Percentiles rank a stretch among this genome's conserved stretches.
Conservation (phyloP, 1,140 invertebrate genomes). For the Callitettix versicolor region DNA sequence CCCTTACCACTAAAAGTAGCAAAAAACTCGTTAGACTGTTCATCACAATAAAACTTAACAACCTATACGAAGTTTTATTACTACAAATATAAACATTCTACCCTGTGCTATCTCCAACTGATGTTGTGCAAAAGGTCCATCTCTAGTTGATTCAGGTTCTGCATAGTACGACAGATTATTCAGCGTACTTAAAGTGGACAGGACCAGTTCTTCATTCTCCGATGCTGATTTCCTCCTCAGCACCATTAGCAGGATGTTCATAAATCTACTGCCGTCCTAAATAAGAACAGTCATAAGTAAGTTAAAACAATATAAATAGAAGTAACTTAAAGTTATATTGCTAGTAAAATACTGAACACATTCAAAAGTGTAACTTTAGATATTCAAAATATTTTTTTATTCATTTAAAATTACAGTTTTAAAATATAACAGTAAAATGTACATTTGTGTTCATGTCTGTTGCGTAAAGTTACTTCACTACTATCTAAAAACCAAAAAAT, state of each 20-base stretch:
- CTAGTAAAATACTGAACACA: too few relatives aligned
- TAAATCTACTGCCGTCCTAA: conserved; percentile 31
- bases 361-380: too few relatives aligned
- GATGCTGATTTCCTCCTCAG: conserved; percentile 40
- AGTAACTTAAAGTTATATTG: neutral
- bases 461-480: too few relatives aligned
- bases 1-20: too few relatives aligned
- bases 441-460: too few relatives aligned
- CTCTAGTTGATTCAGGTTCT: conserved; percentile 26
- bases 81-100: conserved; percentile 18
- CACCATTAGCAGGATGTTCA: conserved; percentile 40
- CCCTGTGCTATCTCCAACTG: conserved; percentile 32
- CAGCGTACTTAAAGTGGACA: conserved; percentile 49
- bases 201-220: conserved; percentile 50
- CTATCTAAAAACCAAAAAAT: too few relatives aligned
- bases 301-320: neutral
- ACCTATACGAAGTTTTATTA: too few relatives aligned
- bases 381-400: too few relatives aligned
- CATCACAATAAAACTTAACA: too few relatives aligned
- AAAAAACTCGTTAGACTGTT: too few relatives aligned
- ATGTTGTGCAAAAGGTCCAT: conserved; percentile 25
- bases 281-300: neutral
- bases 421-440: too few relatives aligned
- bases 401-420: too few relatives aligned
- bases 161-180: conserved; percentile 57